Conservation (phyloP, 2,113 vertebrate genomes). For the Orientallactaga bullata region DNA sequence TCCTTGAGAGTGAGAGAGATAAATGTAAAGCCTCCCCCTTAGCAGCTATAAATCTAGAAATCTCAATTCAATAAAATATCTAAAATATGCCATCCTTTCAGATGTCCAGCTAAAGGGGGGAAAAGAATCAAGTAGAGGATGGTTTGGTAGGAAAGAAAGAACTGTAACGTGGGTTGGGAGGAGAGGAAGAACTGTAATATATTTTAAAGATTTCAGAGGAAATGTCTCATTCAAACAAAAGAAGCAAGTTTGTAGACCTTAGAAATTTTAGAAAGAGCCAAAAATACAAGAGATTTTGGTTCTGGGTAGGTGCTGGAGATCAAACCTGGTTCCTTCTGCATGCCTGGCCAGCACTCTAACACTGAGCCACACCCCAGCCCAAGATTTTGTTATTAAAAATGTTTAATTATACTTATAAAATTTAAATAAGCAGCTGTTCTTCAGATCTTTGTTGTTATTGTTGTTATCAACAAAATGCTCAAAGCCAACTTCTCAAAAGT, state of each 20-base stretch:
- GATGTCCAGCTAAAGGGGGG: neutral
- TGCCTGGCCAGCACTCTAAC: neutral
- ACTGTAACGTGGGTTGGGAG: too few relatives aligned
- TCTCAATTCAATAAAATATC: constrained; percentile 42
- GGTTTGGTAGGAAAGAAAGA: neutral
- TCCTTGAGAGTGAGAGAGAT: constrained; percentile 36
- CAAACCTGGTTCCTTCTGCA: neutral
- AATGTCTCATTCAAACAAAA: neutral
- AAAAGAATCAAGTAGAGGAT: neutral
- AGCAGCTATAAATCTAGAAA: constrained; percentile 39
- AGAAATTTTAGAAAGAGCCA: neutral
- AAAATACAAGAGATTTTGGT: neutral
- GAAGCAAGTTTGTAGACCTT: neutral
- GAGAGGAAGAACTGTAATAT: neutral
- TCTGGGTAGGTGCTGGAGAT: too few relatives aligned
- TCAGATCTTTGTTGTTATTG: neutral
- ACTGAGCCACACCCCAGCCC: neutral
- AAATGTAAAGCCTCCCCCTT: constrained; percentile 31
- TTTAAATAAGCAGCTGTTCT: neutral
- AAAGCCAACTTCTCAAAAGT: neutral
- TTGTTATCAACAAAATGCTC: neutral
- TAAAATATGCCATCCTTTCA: neutral
- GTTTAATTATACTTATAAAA: constrained; percentile 17
- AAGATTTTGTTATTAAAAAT: neutral
- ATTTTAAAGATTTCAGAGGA: neutral